Base-by-base conservation (phyloP, 2,113 vertebrate genomes). In the Dicrurus megarhynchus region DNA sequence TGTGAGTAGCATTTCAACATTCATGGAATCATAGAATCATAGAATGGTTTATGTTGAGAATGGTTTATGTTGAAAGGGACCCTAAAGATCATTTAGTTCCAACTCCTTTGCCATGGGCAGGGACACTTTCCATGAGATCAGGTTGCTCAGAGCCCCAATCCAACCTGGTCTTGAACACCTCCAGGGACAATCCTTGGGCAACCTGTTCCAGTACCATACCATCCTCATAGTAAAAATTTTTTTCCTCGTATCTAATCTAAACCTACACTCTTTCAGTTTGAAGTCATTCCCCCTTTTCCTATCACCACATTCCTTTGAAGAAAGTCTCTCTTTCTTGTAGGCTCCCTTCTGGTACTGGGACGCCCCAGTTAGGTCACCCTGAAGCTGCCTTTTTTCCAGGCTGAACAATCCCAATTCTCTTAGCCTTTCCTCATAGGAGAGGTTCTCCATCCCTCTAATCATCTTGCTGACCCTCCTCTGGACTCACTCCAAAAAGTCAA, bases 401-500 rank as follows among this genome's bases (percentile, higher is more conserved):
- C 2, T 24, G 13, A 67, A 37, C 11, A 71, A 37, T 24, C 33
- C 10, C 3, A 46, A 3, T 39, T 74, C 19, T 46, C 10, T 50
- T 19, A 32, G 18, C 2, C 8, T 42, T 80, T 80, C 14, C 6
- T 32, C 1, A 4, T 7, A 56, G 23, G 19, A 59, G 23, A 59
- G 11, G 9, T 30, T 65, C 19, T 46, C 7, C 9, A 21, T 52
- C 19, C 9, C 32, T 81, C 42, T 21, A 20, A 46, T 28, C 16
- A 30, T n/a, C 19, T 67, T 75, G 3, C 7, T 67, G 24, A n/a
- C 1, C 6, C 13, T 59, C 9, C 39, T 59, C 28, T 74, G 27
- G 13, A 46, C 33, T 64, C 22, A 14, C 9, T 52, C 10, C 37
- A 60, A 39, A 50, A 59, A 6, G 7, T 0, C 0, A 0, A 13